These are phyloP conservation scores for Platycheirus rosarum DNA, from an alignment of 2,888 invertebrate genomes.

Conservation along the genomic window DNA sequence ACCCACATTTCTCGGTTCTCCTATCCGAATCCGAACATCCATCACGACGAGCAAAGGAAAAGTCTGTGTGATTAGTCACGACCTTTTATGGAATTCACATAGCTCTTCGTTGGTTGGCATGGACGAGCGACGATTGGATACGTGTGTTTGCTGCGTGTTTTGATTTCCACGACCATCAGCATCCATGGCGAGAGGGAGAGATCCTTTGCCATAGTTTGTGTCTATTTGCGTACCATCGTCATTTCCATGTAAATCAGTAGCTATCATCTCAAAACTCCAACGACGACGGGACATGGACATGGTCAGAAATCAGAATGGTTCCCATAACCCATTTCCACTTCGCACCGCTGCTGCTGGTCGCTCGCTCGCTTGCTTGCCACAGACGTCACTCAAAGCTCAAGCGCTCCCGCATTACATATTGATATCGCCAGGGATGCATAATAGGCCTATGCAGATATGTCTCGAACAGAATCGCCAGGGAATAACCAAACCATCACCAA, in stretches of 20 bases:
- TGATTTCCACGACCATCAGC: conserved; percentile 50
- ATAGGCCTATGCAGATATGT: conserved; percentile 66
- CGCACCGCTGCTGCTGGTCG: too few species aligned
- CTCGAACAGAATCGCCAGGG: conserved; percentile 54
- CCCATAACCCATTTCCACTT: conserved; percentile 73
- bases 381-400: conserved; percentile 59
- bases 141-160: conserved; percentile 62
- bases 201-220: conserved; percentile 60
- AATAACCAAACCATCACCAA: conserved; percentile 65
- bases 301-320: conserved; percentile 72
- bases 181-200: conserved; percentile 7
- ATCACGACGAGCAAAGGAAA: conserved; percentile 73
- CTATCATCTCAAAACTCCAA: conserved; percentile 68
- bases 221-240: conserved; percentile 70
- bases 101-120: conserved; percentile 75
- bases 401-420: conserved; percentile 51
- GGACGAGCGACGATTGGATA: conserved; percentile 31
- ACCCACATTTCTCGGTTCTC: conserved; percentile 60
- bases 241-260: conserved; percentile 74
- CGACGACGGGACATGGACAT: conserved; percentile 59
- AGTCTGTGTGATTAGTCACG: conserved; percentile 76
- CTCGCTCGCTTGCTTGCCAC: background rate
- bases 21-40: conserved; percentile 57
- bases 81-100: conserved; percentile 76
- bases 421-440: conserved; percentile 50